These are phyloP conservation scores for Caradrina clavipalpis DNA, from an alignment of 2,888 invertebrate species.

Conservation along the genomic window DNA sequence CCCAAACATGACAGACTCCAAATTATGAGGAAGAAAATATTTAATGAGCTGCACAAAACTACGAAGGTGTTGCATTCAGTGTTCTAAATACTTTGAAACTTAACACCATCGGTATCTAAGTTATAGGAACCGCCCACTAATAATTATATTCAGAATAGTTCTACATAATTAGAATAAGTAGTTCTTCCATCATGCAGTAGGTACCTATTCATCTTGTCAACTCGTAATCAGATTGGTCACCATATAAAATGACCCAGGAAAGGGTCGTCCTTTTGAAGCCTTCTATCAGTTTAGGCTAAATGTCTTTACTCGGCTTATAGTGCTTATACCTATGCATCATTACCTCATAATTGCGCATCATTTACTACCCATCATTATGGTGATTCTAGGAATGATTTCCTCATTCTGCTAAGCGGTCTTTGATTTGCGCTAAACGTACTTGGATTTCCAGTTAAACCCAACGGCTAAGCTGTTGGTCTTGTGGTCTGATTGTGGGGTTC, in stretches of 20 bases:
- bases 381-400: constrained; percentile 19
- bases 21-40: too few relatives aligned
- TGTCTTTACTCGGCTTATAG: constrained; percentile 8
- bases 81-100: too few relatives aligned
- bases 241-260: constrained; percentile 11
- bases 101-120: neutral
- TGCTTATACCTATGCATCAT: neutral
- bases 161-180: constrained; percentile 16
- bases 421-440: constrained; percentile 1
- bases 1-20: too few relatives aligned
- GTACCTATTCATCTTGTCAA: constrained; percentile 21
- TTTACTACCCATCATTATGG: constrained; percentile 20
- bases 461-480: too few relatives aligned
- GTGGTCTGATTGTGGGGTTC: too few relatives aligned
- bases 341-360: constrained; percentile 10
- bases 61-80: too few relatives aligned
- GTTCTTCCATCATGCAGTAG: constrained; percentile 1
- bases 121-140: neutral
- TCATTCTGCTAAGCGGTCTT: neutral
- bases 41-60: too few relatives aligned
- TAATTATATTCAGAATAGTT: too few relatives aligned
- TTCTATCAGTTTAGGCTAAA: constrained; percentile 9
- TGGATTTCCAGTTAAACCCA: too few relatives aligned
- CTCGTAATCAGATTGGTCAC: constrained; percentile 20
- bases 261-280: neutral